Evolutionary conservation across 2,888 invertebrate genomes (phyloP).

Genomic region (Brenthis daphne): DNA sequence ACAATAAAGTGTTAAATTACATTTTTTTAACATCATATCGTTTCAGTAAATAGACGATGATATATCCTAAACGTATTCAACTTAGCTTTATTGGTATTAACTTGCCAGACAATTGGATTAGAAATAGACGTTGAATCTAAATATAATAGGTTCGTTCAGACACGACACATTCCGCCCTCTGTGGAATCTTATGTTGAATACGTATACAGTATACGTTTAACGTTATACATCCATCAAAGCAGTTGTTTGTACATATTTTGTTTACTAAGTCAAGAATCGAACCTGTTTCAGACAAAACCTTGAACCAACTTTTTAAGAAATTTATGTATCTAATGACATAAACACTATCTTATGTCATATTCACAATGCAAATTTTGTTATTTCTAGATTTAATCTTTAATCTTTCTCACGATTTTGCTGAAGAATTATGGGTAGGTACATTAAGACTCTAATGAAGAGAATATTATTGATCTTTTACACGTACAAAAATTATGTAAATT

Average conservation of each 20-base stretch:
- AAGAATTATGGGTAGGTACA: not conserved
- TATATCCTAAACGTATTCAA: conserved; percentile 20
- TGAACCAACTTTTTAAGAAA: conserved; percentile 24
- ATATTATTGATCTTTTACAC: not conserved
- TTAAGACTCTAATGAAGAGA: not conserved
- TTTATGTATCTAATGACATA: conserved; percentile 5
- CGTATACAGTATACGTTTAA: not conserved
- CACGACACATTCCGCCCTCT: conserved; percentile 20
- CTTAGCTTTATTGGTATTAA: conserved; percentile 26
- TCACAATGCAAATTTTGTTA: conserved; percentile 10
- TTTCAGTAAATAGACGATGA: conserved; percentile 12
- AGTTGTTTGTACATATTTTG: conserved; percentile 16
- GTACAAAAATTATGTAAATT: not conserved
- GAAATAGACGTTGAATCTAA: conserved; percentile 25
- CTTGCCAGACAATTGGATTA: conserved; percentile 30
- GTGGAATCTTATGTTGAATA: conserved; percentile 23
- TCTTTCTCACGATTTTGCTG: conserved; percentile 8
- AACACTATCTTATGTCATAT: conserved; percentile 22
- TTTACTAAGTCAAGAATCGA: conserved; percentile 21
- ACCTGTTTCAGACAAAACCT: conserved; percentile 23
- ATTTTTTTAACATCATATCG: not conserved
- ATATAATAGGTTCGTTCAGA: conserved; percentile 19
- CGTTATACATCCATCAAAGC: not conserved
- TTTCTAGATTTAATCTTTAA: conserved; percentile 5
- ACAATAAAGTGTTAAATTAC: not conserved